Percentiles rank a stretch among this genome's conserved stretches.
These are phyloP conservation scores for Drosophila greeni DNA, from an alignment of 2,888 invertebrate species.

Conservation along the genomic window DNA sequence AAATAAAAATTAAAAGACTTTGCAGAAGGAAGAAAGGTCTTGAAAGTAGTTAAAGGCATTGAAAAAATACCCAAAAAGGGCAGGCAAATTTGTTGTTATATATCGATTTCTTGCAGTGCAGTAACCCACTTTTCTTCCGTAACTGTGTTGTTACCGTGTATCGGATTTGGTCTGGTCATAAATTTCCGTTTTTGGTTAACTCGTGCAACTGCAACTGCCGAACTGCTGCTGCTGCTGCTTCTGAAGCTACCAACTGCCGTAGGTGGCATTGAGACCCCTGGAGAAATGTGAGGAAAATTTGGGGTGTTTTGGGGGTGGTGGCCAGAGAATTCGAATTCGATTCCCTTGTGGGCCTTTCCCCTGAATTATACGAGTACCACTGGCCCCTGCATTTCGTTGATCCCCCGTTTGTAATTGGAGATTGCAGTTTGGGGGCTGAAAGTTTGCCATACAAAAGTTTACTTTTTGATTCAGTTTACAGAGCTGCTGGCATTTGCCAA, in stretches of 20 bases:
- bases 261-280: not conserved
- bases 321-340: conserved; percentile 19
- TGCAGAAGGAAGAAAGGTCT: too few relatives aligned
- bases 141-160: conserved; percentile 26
- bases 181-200: conserved; percentile 66
- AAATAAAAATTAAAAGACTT: not conserved
- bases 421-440: conserved; percentile 62
- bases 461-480: conserved; percentile 52
- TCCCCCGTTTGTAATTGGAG: conserved; percentile 66
- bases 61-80: too few relatives aligned
- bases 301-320: not conserved
- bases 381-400: conserved; percentile 19
- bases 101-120: not conserved
- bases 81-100: not conserved
- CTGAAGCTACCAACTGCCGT: conserved; percentile 14
- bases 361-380: conserved; percentile 10
- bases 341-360: conserved; percentile 14
- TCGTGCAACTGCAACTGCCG: conserved; percentile 33
- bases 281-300: conserved; percentile 5
- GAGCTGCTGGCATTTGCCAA: conserved; percentile 36
- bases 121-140: not conserved
- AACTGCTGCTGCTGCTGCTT: conserved; percentile 8
- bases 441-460: conserved; percentile 66
- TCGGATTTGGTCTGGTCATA: conserved; percentile 54
- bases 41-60: too few relatives aligned